Base-by-base conservation (phyloP, 2,113 vertebrate genomes). In the Thalassoma bifasciatum region DNA sequence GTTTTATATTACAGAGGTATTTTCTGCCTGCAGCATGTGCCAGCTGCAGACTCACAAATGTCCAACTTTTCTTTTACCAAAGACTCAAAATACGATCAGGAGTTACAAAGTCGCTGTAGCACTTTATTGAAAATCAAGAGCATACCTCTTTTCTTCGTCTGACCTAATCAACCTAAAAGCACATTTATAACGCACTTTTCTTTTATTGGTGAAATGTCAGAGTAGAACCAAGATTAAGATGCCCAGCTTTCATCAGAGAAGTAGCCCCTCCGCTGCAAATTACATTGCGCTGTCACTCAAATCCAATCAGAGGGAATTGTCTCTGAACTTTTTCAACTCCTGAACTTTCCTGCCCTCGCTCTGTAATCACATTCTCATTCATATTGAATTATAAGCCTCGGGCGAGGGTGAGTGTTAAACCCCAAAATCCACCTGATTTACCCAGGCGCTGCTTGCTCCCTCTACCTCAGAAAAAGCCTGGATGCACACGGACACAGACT, bases 111-210 rank as follows among this genome's bases (percentile, higher is more conserved):
- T 70, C 46, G 30, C 37, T 22, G 62, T 44, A 7, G 19, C 9
- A 22, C 79, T 72, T 82, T 24, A 84, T 74, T 80, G 66, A 81
- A 67, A 89, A 62, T 78, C 67, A 23, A 66, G 61, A 89, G 69
- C 57, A 24, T 62, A 42, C 72, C 23, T 36, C 65, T 77, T 77
- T 54, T 52, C 79, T 40, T 66, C 0, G 26, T 1, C 51, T 14
- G 70, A 77, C 76, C 72, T 75, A 87, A 92, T 93, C 92, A 89
- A 53, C 75, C 79, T 93, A 88, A 94, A 86, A 93, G 92, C 93
- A 85, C 76, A 86, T 90, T 86, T 83, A 72, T 86, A 84, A 90
- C 51, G 64, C 71, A 61, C 83, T 77, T 89, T 82, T 81, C 61
- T 83, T 66, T 70, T 86, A 85, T 79, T 82, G 87, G 70, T 54